Base-by-base conservation (phyloP, 2,888 invertebrate species). In the Euspilapteryx auroguttella region DNA sequence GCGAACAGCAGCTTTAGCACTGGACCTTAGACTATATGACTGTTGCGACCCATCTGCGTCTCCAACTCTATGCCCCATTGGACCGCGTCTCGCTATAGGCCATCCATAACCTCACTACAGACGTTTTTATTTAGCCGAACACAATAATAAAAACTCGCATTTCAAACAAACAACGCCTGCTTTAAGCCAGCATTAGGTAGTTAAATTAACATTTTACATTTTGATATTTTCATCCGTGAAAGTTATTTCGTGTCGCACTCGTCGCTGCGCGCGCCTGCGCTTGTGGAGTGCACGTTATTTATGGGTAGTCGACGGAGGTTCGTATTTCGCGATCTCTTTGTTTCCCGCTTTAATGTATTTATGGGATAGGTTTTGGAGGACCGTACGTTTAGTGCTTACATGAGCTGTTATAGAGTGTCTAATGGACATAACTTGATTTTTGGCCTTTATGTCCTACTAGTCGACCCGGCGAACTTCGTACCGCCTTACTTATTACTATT, bases 181-280 rank as follows among this genome's bases (percentile, higher is more conserved):
- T 58, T 59, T 54, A 52, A 57, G 51, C 51, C 51, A 59, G 65
- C 58, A 71, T 69, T 71, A 71, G 68, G 69, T 61, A 63, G 58
- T 71, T 68, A 68, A 66, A 69, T 71, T 69, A 68, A 68, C 69
- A 69, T 66, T 68, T 66, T 61, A 58, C 65, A 64, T n/a, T 68
- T 68, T 66, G 64, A 68, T 66, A 66, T 63, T 66, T 66, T 57
- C 61, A 57, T 58, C 65, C 65, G 68, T 66, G 68, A 64, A 63
- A 57, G 57, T 62, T 55, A 63, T 63, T 55, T 56, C 54, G 53
- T 55, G 55, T 53, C 51, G 49, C 52, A 52, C 47, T 44, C 37
- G 44, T 47, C 44, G 42, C 44, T 6, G 20, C 14, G 12, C 9
- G 2, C 14, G 14, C 15, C n/a, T 4, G 14, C 21, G 22, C n/a